Conservation (phyloP, 2,113 vertebrate species). For the Oreochromis spilurus region DNA sequence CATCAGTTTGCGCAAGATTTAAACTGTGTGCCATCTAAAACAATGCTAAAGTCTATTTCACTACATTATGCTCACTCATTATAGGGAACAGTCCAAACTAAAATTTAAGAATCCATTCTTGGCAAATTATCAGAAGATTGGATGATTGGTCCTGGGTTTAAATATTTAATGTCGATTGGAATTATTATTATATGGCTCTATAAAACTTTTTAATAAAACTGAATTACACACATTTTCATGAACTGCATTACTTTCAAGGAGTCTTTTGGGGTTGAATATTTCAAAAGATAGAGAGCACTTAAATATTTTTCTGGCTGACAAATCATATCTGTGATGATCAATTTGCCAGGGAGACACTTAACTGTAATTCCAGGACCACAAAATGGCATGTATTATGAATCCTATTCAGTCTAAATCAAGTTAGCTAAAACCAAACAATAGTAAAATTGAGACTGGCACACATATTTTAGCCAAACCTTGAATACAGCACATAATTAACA, state of each 20-base stretch:
- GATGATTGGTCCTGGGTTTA: constrained; percentile 31
- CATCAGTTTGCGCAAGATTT: not conserved
- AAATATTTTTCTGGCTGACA: not conserved
- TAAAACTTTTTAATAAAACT: constrained; percentile 42
- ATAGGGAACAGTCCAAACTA: not conserved
- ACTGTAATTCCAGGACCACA: not conserved
- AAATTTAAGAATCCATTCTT: not conserved
- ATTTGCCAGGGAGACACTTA: not conserved
- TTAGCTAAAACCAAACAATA: not conserved
- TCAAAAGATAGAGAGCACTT: not conserved
- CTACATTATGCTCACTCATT: not conserved
- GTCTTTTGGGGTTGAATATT: constrained; percentile 32
- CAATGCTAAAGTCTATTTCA: not conserved
- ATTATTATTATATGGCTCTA: constrained; percentile 26
- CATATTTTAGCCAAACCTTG: not conserved
- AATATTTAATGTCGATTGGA: constrained; percentile 40
- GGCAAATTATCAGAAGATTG: constrained; percentile 32
- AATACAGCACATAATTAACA: not conserved
- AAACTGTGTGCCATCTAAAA: constrained; percentile 9
- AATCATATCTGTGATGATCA: not conserved
- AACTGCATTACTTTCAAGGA: constrained; percentile 21
- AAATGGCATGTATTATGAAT: constrained; percentile 6
- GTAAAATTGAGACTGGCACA: not conserved
- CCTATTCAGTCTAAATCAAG: constrained; percentile 16
- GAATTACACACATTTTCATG: constrained; percentile 22